Base-by-base conservation (phyloP, 2,888 invertebrate species). In the Pelosia muscerda region DNA sequence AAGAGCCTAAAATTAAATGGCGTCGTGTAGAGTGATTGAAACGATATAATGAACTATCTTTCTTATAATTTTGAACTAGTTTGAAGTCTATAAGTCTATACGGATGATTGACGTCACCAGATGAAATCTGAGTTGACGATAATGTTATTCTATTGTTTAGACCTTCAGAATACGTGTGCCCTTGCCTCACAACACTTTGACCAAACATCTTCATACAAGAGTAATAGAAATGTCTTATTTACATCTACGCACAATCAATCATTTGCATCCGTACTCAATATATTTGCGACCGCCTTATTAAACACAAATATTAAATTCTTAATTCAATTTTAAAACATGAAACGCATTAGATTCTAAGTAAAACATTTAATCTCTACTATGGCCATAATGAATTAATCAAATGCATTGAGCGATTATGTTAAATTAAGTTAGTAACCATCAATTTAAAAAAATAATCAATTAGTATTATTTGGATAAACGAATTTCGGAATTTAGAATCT, bases 401-500 rank as follows among this genome's bases (percentile, higher is more conserved):
- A 49, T 49, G n/a, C 42, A 49, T 49, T 49, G 49, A 49, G n/a
- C n/a, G n/a, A 49, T n/a, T 42, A n/a, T n/a, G 49, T 49, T 13
- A 13, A 38, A 38, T 38, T 38, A 49, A 49, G n/a, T 19, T 8
- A 49, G 8, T 49, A 2, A n/a, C 6, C 8, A 49, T 19, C 19
- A 9, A 49, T n/a, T n/a, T 42, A 9, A 19, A 49, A 49, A 42
- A 49, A 49, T 9, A n/a, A 19, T 49, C 19, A 49, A 1, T 49
- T n/a, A 31, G 1, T 6, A 9, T 8, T 19, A 6, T 0, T 42
- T 19, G n/a, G 8, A n/a, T 49, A 6, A 42, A 19, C 6, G 15
- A 10, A 42, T 19, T 42, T 42, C 6, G 49, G 49, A 49, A 49
- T n/a, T 49, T 49, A 19, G n/a, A 15, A 9, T 49, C n/a, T 49